Conservation (phyloP, 2,888 invertebrate species). For the Tenthredo distinguenda region DNA sequence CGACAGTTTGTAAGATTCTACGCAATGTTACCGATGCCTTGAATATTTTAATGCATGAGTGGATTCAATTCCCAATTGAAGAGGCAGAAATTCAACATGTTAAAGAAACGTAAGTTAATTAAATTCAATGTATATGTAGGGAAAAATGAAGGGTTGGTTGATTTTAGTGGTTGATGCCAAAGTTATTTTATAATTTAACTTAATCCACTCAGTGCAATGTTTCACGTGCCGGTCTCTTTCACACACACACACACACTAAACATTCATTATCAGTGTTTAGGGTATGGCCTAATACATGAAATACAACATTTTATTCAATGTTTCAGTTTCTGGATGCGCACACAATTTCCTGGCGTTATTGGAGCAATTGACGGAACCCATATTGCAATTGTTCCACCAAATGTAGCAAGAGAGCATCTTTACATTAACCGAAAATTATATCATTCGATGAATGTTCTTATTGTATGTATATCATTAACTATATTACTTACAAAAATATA, state of each 20-base stretch:
- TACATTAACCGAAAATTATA: constrained; percentile 43
- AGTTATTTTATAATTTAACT: no score
- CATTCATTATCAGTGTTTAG: not conserved
- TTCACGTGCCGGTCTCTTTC: no score
- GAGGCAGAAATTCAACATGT: constrained; percentile 25
- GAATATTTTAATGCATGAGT: constrained; percentile 35
- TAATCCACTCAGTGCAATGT: no score
- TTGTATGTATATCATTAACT: constrained; percentile 13
- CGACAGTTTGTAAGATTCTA: constrained; percentile 25
- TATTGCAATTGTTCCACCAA: constrained; percentile 46
- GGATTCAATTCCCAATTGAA: constrained; percentile 48
- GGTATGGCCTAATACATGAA: not conserved
- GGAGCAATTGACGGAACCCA: constrained; percentile 1
- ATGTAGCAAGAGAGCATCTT: constrained; percentile 9
- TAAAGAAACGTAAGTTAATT: constrained; percentile 14
- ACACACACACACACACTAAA: no score
- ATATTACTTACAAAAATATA: not conserved
- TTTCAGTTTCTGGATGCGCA: not conserved
- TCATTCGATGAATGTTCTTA: constrained; percentile 45
- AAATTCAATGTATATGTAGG: not conserved
- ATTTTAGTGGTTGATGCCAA: no score
- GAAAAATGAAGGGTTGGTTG: no score
- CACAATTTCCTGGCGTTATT: not conserved
- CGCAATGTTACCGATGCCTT: constrained; percentile 22
- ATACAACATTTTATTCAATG: not conserved